Base-by-base conservation (phyloP, 2,113 vertebrate species). In the Prionailurus viverrinus region DNA sequence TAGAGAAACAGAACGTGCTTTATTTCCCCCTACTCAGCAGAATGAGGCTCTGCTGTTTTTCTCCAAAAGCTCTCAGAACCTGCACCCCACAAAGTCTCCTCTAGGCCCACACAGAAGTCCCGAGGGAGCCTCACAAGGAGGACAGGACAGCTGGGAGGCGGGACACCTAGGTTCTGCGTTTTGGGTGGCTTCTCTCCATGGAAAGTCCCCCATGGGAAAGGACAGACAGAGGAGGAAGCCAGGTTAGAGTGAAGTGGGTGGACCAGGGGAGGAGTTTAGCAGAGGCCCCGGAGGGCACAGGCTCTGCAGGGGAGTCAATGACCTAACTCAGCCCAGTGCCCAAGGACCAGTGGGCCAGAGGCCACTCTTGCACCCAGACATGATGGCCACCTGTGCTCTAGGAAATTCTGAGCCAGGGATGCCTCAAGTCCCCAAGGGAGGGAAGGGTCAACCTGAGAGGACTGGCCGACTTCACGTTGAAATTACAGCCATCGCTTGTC, bases 11-110 rank as follows among this genome's bases (percentile, higher is more conserved):
- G 89, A 97, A 85, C 61, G 71, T 66, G 89, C 83, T 94, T 81
- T 71, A 92, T 76, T 95, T 95, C 55, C 48, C 83, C 53, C 65
- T 78, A 68, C 69, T 96, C 92, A 96, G 97, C 96, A 96, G 95
- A 95, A 94, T 73, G 90, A 94, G 45, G 33, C 80, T 94, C 65
- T 93, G 89, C 94, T 95, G 51, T 92, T 95, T 97, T 95, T 84
- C 80, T 91, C 82, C 66, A 48, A 92, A 96, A 96, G 58, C 65
- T 96, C 66, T 95, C 61, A 94, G 95, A 82, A 82, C 19, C 33
- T 66, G 23, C 19, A 74, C 29, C 33, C n/a, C 68, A 69, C 61
- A 90, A 68, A 92, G 71, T 3, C 41, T 61, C 55, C 76, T 94
- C 31, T 65, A 71, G 31, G 86, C 53, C 66, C 48, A 91, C 23